Base-by-base conservation (phyloP, 2,888 invertebrate genomes). In the Minunthozetes semirufus region DNA sequence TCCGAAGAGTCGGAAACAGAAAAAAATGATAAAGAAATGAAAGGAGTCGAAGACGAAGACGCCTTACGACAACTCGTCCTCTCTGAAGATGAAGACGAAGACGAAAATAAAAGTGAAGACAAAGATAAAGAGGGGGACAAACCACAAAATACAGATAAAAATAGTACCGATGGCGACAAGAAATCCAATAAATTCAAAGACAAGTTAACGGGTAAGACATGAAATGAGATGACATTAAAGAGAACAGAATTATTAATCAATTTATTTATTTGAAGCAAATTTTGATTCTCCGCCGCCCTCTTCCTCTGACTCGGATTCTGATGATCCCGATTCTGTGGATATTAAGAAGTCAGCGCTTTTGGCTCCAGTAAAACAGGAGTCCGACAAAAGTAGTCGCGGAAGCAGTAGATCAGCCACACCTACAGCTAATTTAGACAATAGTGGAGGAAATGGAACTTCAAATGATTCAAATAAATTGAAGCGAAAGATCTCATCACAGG, bases 11-110 rank as follows among this genome's bases (percentile, higher is more conserved):
- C 76, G 22, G 78, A 78, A 66, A 78, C 78, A 13, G 80, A 78
- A 74, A 78, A 78, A 63, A 59, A 61, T 9, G 77, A 81, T 81
- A 46, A 81, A 80, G 78, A 80, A 75, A 68, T 81, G 71, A 79
- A 80, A 77, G 89, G 89, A 63, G 98, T 99, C 0, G 93, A 94
- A 0, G 94, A 95, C 81, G 94, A 95, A 81, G 90, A 89, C 79
- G 94, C 91, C 0, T 85, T 95, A 63, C 88, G 92, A 77, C 93
- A 94, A 82, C 85, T 96, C 56, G 85, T 95, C 25, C 91, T 90
- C 0, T 94, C 94, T 0, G 93, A 92, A 81, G 92, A 92, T 75
- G 90, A 91, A 0, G 92, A 93, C 19, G 89, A 92, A 76, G 88
- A 90, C 82, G 89, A 90, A 80, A 88, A 90, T 76, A 88, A 88